These are phyloP conservation scores for Malacoctenus gilli DNA, from an alignment of 2,797 vertebrate species.

Conservation along the genomic window DNA sequence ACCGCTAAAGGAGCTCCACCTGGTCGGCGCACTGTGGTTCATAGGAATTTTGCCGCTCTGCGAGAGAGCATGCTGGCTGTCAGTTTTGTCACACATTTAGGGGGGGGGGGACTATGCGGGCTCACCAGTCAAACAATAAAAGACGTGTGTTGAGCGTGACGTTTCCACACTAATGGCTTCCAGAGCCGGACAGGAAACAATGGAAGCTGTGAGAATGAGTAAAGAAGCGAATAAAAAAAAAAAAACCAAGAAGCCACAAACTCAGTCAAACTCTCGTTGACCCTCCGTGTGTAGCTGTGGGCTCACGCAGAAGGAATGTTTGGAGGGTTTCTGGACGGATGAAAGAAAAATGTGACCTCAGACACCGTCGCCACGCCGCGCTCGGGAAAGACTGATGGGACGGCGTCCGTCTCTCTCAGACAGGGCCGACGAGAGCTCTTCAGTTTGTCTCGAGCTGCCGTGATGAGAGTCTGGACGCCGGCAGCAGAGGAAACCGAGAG, in stretches of 20 bases:
- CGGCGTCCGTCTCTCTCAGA: slow-evolving; percentile 4
- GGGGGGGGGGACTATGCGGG: slow-evolving; percentile 13
- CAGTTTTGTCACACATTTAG: slow-evolving; percentile 19
- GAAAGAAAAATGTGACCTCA: slow-evolving; percentile 39
- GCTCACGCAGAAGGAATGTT: slow-evolving; percentile 59
- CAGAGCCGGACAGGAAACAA: slow-evolving; percentile 8
- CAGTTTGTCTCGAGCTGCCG: not conserved
- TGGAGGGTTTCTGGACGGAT: slow-evolving; percentile 17
- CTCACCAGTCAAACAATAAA: not conserved
- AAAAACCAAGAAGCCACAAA: slow-evolving; percentile 34
- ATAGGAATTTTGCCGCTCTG: slow-evolving; percentile 30
- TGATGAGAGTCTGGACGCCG: slow-evolving; percentile 34
- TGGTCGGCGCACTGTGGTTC: slow-evolving; percentile 34
- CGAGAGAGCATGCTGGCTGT: slow-evolving; percentile 36
- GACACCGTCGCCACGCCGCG: slow-evolving; percentile 1
- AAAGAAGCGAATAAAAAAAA: slow-evolving; percentile 15
- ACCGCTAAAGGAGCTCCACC: slow-evolving; percentile 51
- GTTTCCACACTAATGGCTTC: not conserved
- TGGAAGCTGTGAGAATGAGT: slow-evolving; percentile 16
- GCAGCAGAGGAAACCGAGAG: slow-evolving; percentile 36
- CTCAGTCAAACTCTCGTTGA: slow-evolving; percentile 33
- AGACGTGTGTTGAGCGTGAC: not conserved
- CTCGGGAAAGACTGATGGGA: slow-evolving; percentile 9
- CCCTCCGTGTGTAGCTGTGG: slow-evolving; percentile 45
- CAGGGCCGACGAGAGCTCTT: too few relatives aligned